These are phyloP conservation scores for Peribatodes rhomboidaria DNA, from an alignment of 2,888 invertebrate species.

Conservation along the genomic window DNA sequence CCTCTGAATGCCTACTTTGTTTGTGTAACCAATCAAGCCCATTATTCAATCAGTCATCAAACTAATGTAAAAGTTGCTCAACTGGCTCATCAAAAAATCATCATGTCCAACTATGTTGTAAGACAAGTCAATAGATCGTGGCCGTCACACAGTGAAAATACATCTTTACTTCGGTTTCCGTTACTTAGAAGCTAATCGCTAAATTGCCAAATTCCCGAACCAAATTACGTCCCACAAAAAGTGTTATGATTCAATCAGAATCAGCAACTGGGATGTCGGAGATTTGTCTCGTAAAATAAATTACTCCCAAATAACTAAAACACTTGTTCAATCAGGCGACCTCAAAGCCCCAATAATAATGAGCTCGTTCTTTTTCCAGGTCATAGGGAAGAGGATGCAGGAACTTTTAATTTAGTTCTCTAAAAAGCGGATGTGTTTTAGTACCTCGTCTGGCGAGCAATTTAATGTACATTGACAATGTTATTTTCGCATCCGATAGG, in stretches of 20 bases:
- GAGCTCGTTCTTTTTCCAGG: conserved; percentile 14
- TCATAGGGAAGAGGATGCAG: conserved; percentile 23
- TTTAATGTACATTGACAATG: too few relatives aligned
- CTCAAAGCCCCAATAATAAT: conserved; percentile 17
- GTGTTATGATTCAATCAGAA: conserved; percentile 44
- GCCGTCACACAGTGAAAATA: conserved; percentile 29
- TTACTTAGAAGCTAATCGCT: conserved; percentile 49
- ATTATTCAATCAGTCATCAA: conserved; percentile 38
- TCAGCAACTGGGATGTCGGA: conserved; percentile 44
- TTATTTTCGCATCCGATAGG: too few relatives aligned
- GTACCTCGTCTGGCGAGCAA: conserved; percentile 30
- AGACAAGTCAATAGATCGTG: conserved; percentile 18
- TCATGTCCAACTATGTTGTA: conserved; percentile 15
- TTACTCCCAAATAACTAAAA: conserved; percentile 15
- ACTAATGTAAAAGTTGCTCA: conserved; percentile 36
- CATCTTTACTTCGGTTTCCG: conserved; percentile 51
- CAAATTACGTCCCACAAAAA: conserved; percentile 43
- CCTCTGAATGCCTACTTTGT: conserved; percentile 2
- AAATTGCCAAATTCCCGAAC: conserved; percentile 54
- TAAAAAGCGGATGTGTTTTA: conserved; percentile 27
- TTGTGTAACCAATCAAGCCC: conserved; percentile 18
- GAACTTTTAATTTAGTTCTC: conserved; percentile 34
- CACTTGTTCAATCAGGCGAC: conserved; percentile 5
- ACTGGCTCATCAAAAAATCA: conserved; percentile 30
- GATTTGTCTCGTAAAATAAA: conserved; percentile 39